Evolutionary conservation across 2,888 invertebrate species (phyloP).

Genomic region (Pegoplata infirma): DNA sequence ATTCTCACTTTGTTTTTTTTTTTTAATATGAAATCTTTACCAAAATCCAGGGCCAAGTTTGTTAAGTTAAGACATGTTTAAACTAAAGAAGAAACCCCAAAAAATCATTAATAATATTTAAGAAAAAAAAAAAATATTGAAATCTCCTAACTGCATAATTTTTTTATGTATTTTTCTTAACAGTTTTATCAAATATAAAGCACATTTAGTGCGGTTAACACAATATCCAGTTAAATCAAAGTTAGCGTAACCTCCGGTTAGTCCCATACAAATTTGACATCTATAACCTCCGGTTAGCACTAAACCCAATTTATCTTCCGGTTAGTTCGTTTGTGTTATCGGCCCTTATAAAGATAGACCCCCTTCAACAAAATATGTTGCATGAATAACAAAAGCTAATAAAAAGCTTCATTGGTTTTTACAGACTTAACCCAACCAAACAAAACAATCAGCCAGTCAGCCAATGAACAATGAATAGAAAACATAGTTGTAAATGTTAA

Average conservation of each 20-base stretch:
- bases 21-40: not conserved
- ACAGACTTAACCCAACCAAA: not conserved
- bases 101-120: conserved; percentile 47
- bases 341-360: not conserved
- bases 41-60: conserved; percentile 59
- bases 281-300: no score
- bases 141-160: conserved; percentile 28
- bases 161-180: conserved; percentile 3
- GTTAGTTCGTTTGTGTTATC: no score
- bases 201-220: no score
- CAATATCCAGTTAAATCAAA: no score
- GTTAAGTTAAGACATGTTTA: conserved; percentile 20
- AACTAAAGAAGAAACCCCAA: conserved; percentile 20
- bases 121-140: not conserved
- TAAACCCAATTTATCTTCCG: no score
- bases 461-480: conserved; percentile 4
- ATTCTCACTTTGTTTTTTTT: not conserved
- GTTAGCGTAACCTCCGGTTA: no score
- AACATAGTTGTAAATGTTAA: conserved; percentile 60
- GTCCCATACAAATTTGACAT: no score
- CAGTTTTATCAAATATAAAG: not conserved
- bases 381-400: conserved; percentile 12
- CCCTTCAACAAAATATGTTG: conserved; percentile 1
- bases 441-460: not conserved
- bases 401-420: conserved; percentile 15